phyloP scores from a whole-genome alignment of 2,888 invertebrate genomes.

The Beris chalybata region DNA sequence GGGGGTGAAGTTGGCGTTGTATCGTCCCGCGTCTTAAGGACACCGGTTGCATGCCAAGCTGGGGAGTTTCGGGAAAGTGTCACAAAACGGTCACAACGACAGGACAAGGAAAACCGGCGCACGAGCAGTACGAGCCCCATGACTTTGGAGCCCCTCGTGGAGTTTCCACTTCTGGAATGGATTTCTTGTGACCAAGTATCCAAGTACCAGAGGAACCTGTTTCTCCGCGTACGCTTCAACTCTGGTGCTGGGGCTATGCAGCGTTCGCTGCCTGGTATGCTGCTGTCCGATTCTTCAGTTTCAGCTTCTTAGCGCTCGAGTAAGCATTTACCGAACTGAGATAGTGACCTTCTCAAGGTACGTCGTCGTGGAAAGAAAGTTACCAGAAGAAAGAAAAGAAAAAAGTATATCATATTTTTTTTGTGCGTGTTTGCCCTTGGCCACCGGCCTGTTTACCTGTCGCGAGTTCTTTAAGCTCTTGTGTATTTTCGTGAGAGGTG shows the following conservation, averaged over 20 bases:
- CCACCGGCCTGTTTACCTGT: background rate
- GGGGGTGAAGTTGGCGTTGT: background rate
- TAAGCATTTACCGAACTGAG: constrained; percentile 19
- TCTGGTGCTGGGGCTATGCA: constrained; percentile 20
- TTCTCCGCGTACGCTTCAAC: constrained; percentile 11
- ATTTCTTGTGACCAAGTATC: constrained; percentile 6
- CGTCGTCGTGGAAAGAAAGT: constrained; percentile 4
- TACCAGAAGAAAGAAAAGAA: too few species aligned
- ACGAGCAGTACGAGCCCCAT: constrained; percentile 1
- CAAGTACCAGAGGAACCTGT: constrained; percentile 26
- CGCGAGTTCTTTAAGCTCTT: constrained; percentile 4
- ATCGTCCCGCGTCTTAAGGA: background rate
- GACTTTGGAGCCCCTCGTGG: constrained; percentile 3
- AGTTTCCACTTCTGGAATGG: constrained; percentile 18
- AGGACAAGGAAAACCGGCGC: constrained; percentile 7
- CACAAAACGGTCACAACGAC: constrained; percentile 9
- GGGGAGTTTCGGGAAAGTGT: constrained; percentile 3
- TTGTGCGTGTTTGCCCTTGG: background rate
- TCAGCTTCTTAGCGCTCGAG: constrained; percentile 25
- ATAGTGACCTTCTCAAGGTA: constrained; percentile 31
- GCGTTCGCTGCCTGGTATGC: constrained; percentile 10
- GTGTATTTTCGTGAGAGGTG: background rate
- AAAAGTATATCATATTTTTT: too few species aligned
- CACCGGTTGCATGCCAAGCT: constrained; percentile 26
- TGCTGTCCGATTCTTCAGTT: constrained; percentile 22